phyloP scores from a whole-genome alignment of 1,140 invertebrate species.

The Acromyrmex charruanus region DNA sequence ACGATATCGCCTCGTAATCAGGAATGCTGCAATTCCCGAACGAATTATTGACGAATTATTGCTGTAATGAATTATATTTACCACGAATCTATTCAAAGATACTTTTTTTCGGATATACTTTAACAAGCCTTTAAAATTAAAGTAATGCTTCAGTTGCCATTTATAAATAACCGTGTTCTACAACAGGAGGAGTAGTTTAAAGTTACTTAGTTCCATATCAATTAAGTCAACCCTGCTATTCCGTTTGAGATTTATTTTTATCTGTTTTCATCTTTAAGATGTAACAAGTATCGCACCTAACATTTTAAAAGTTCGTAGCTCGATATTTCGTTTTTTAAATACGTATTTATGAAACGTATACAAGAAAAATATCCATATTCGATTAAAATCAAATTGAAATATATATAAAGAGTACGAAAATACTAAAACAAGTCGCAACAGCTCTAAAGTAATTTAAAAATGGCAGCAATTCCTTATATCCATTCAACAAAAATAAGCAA shows the following conservation, averaged over 20 bases:
- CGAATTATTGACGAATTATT: constrained; percentile 50
- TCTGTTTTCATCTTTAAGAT: not conserved
- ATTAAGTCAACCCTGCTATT: constrained; percentile 32
- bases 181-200: not conserved
- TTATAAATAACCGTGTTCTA: not conserved
- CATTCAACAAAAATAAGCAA: not conserved
- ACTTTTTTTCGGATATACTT: not conserved
- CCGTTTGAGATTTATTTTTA: constrained; percentile 2
- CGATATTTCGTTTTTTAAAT: constrained; percentile 1
- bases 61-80: constrained; percentile 37
- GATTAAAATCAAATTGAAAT: not conserved
- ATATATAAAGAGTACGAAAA: not conserved
- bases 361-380: not conserved
- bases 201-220: not conserved
- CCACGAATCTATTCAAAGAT: constrained; percentile 7
- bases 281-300: not conserved
- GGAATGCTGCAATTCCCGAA: constrained; percentile 9
- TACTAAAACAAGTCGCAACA: not conserved
- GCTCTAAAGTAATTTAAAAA: not conserved
- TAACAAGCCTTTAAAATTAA: constrained; percentile 2
- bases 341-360: not conserved
- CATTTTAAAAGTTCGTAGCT: not conserved
- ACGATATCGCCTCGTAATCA: constrained; percentile 8
- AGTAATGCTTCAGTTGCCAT: not conserved
- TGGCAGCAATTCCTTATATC: not conserved